A percentile compares a stretch with the other conserved stretches of the same genome.
Conservation (phyloP, 2,888 invertebrate genomes). For the Sinhomidia bicolor region DNA sequence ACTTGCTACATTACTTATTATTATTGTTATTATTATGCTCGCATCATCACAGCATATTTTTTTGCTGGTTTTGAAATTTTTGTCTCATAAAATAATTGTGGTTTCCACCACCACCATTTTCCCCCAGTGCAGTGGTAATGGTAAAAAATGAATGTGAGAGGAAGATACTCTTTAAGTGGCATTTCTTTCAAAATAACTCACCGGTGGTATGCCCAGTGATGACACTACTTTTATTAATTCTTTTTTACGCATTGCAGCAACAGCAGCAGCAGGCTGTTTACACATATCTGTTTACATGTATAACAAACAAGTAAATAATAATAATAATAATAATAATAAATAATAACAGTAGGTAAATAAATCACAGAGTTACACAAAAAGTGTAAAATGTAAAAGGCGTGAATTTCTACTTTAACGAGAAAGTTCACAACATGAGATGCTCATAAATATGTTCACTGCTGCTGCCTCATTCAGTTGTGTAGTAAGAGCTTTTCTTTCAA, state of each 20-base stretch:
- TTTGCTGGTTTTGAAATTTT: slow-evolving; percentile 41
- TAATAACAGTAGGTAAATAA: slow-evolving; percentile 35
- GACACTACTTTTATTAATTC: slow-evolving; percentile 29
- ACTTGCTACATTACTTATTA: too few species aligned
- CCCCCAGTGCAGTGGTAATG: neutral
- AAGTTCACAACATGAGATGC: slow-evolving; percentile 34
- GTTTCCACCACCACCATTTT: slow-evolving; percentile 48
- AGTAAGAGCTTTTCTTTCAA: neutral
- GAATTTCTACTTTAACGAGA: slow-evolving; percentile 39
- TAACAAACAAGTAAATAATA: slow-evolving; percentile 24
- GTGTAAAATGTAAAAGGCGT: slow-evolving; percentile 38
- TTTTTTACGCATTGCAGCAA: neutral
- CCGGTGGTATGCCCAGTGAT: neutral
- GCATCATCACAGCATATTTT: slow-evolving; percentile 12
- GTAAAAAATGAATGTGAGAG: slow-evolving; percentile 41
- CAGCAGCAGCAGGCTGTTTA: neutral
- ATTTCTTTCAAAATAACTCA: slow-evolving; percentile 37
- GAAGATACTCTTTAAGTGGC: slow-evolving; percentile 5
- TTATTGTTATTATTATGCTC: too few species aligned
- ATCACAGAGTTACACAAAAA: slow-evolving; percentile 35
- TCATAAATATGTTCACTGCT: slow-evolving; percentile 30
- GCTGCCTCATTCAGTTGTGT: neutral
- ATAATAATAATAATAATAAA: neutral
- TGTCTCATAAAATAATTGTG: slow-evolving; percentile 64
- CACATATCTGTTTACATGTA: neutral